These are phyloP conservation scores for Linnaemya tessellans DNA, from an alignment of 2,888 invertebrate species.

Conservation along the genomic window DNA sequence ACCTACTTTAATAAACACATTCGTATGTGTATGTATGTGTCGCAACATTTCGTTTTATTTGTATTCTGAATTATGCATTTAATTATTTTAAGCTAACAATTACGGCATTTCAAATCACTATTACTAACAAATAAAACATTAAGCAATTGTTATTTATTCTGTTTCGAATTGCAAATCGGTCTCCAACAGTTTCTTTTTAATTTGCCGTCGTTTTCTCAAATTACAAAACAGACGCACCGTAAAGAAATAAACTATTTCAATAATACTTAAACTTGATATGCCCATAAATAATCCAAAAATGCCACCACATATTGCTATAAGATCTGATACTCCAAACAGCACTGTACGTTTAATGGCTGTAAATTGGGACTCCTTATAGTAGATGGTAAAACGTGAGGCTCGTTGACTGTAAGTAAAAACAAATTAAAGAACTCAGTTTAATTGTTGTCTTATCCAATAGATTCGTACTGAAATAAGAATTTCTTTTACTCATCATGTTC, in stretches of 20 bases:
- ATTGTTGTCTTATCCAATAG: background rate
- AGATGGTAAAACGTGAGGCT: constrained; percentile 86
- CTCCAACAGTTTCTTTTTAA: constrained; percentile 74
- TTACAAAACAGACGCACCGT: constrained; percentile 82
- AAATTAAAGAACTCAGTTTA: background rate
- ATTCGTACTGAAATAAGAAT: constrained; percentile 2
- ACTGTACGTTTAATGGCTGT: constrained; percentile 88
- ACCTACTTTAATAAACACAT: too few species aligned
- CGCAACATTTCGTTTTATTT: too few species aligned
- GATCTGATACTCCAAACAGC: constrained; percentile 87
- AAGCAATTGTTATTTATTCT: background rate
- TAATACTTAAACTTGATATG: constrained; percentile 82
- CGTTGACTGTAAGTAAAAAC: constrained; percentile 79
- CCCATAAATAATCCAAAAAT: constrained; percentile 85
- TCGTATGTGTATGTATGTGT: too few species aligned
- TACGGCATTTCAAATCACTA: too few species aligned
- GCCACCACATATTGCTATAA: constrained; percentile 88
- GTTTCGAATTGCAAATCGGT: constrained; percentile 51
- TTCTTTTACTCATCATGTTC: constrained; percentile 79
- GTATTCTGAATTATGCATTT: too few species aligned
- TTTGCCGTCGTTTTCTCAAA: constrained; percentile 76
- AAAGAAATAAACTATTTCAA: constrained; percentile 85
- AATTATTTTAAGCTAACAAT: too few species aligned
- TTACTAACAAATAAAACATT: constrained; percentile 20
- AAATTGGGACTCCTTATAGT: constrained; percentile 89